Percentiles rank a stretch among this genome's conserved stretches.
Evolutionary conservation across 2,797 vertebrate species (phyloP).

Genomic region (Echeneis naucrates): DNA sequence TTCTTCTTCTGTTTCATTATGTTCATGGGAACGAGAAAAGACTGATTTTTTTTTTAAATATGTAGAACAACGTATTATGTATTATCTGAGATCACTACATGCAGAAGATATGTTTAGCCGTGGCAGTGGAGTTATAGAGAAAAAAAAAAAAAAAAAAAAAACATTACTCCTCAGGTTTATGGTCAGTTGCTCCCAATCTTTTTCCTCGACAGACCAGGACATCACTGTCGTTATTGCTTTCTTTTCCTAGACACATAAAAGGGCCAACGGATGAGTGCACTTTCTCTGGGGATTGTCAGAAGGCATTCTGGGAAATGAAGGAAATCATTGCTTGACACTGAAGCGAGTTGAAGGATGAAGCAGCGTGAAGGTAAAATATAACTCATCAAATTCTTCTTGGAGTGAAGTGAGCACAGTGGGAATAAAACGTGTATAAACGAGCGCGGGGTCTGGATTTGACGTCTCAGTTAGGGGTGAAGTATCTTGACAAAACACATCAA

Average conservation of each 20-base stretch:
- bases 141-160: slow-evolving; percentile 3
- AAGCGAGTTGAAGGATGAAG: slow-evolving; percentile 1
- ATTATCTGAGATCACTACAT: slow-evolving; percentile 4
- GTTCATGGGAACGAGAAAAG: background rate
- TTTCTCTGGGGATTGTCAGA: slow-evolving; percentile 14
- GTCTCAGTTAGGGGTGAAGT: background rate
- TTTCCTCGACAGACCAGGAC: slow-evolving; percentile 1
- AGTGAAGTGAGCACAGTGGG: background rate
- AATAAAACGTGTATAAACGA: background rate
- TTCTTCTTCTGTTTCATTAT: background rate
- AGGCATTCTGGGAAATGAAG: slow-evolving; percentile 46
- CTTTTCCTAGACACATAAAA: slow-evolving; percentile 5
- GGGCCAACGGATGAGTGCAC: slow-evolving; percentile 8
- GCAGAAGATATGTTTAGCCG: slow-evolving; percentile 2
- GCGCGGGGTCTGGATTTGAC: background rate
- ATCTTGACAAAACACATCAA: background rate
- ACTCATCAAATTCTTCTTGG: slow-evolving; percentile 6
- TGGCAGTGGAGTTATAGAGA: too few relatives aligned
- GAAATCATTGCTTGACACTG: slow-evolving; percentile 15
- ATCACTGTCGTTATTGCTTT: slow-evolving; percentile 22
- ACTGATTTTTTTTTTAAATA: too few relatives aligned
- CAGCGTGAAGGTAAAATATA: background rate
- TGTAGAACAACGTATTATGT: too few relatives aligned
- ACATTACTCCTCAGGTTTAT: background rate
- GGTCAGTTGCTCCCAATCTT: slow-evolving; percentile 1